phyloP scores from a whole-genome alignment of 2,888 invertebrate species.

The Tetranychus piercei region DNA sequence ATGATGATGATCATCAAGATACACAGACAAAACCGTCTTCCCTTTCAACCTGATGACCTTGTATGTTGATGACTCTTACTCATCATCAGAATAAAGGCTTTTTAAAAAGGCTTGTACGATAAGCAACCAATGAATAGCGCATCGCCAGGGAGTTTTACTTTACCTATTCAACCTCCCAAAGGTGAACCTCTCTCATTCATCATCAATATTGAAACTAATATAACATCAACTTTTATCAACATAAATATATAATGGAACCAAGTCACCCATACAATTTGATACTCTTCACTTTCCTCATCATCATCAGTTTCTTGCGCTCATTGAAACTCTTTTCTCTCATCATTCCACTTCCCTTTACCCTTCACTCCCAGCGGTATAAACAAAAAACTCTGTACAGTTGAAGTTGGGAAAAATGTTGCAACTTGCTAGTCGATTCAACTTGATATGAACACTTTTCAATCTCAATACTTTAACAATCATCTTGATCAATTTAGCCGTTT shows the following conservation, averaged over 20 bases:
- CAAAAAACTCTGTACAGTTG: neutral
- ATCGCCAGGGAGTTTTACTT: neutral
- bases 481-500: neutral
- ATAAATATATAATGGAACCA: neutral
- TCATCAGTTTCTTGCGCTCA: neutral
- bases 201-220: neutral
- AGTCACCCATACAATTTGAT: conserved; percentile 1
- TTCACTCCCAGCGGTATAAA: neutral
- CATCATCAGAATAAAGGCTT: neutral
- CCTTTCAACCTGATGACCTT: neutral
- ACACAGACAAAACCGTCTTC: neutral
- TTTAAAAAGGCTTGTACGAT: neutral
- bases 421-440: neutral
- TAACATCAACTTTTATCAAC: neutral
- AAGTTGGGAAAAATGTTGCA: neutral
- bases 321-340: neutral
- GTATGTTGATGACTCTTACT: neutral
- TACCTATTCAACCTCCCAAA: neutral
- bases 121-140: neutral
- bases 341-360: neutral
- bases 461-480: neutral
- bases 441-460: neutral
- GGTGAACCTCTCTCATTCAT: neutral
- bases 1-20: too few relatives aligned
- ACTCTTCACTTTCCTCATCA: neutral